Percentiles rank a stretch among this genome's conserved stretches.
These are phyloP conservation scores for Trichonephila inaurata DNA, from an alignment of 1,140 invertebrate genomes.

Conservation along the genomic window DNA sequence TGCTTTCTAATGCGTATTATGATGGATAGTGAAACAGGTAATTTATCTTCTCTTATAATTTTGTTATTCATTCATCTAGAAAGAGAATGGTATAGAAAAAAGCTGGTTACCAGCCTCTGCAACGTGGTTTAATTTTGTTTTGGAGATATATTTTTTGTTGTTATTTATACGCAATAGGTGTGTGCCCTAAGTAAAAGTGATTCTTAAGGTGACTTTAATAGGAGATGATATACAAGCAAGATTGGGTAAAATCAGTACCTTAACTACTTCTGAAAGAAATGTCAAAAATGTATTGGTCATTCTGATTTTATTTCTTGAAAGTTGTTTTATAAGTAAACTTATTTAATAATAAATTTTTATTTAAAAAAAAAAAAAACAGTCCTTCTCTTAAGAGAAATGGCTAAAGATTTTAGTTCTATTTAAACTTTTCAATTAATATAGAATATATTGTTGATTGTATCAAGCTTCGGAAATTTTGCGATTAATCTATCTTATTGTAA, in stretches of 20 bases:
- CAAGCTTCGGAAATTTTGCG: no score
- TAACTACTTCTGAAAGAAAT: background rate
- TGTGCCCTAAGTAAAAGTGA: background rate
- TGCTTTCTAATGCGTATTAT: background rate
- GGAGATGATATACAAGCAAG: background rate
- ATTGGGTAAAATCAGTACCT: background rate
- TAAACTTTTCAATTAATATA: no score
- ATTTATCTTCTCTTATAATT: constrained; percentile 12
- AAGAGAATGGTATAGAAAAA: background rate
- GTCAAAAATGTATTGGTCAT: no score
- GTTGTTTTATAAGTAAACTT: no score
- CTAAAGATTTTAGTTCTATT: no score
- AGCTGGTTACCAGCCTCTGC: background rate
- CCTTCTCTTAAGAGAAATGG: no score
- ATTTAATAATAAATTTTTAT: no score
- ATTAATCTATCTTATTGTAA: no score
- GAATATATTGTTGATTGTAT: no score
- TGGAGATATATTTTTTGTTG: background rate
- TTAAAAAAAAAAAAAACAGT: no score
- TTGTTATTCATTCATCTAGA: background rate
- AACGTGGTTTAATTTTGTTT: constrained; percentile 13
- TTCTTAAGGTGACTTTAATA: background rate
- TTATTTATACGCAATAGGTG: background rate
- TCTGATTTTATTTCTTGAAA: no score
- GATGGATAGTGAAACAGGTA: background rate